A percentile compares a stretch with the other conserved stretches of the same genome.
Evolutionary conservation across 2,888 invertebrate genomes (phyloP).

Genomic region (Gibbula magus): DNA sequence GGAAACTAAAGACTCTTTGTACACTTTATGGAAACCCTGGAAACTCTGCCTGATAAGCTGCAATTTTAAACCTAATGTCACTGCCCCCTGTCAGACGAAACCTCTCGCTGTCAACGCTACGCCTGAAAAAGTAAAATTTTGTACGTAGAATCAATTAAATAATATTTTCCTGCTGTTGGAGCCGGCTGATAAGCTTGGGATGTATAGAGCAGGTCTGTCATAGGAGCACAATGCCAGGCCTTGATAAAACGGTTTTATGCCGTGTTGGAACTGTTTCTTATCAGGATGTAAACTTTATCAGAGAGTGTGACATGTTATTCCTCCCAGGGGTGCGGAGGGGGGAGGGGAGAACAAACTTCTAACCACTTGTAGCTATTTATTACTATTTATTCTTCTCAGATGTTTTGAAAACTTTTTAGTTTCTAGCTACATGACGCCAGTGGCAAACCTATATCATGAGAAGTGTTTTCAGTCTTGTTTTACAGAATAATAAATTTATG

Average conservation of each 20-base stretch:
- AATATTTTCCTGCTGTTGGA: conserved; percentile 1
- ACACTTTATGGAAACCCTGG: background rate
- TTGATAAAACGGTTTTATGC: background rate
- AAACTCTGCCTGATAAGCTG: conserved; percentile 1
- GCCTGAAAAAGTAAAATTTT: background rate
- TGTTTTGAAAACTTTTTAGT: too few species aligned
- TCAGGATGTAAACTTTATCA: background rate
- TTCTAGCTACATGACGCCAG: too few species aligned
- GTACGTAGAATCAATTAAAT: conserved; percentile 9
- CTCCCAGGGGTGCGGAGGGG: background rate
- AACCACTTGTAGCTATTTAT: too few species aligned
- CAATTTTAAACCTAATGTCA: conserved; percentile 3
- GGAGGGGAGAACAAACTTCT: too few species aligned
- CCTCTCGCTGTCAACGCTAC: background rate
- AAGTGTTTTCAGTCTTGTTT: too few species aligned
- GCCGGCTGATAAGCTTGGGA: background rate
- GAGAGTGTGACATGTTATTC: background rate
- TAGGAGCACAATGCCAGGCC: background rate
- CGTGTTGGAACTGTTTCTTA: background rate
- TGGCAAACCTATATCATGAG: too few species aligned
- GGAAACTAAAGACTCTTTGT: background rate
- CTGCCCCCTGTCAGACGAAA: background rate
- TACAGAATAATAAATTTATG: too few species aligned
- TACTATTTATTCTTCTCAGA: too few species aligned
- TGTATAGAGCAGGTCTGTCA: background rate